phyloP scores from a whole-genome alignment of 2,113 vertebrate genomes.

The Neotragus moschatus region DNA sequence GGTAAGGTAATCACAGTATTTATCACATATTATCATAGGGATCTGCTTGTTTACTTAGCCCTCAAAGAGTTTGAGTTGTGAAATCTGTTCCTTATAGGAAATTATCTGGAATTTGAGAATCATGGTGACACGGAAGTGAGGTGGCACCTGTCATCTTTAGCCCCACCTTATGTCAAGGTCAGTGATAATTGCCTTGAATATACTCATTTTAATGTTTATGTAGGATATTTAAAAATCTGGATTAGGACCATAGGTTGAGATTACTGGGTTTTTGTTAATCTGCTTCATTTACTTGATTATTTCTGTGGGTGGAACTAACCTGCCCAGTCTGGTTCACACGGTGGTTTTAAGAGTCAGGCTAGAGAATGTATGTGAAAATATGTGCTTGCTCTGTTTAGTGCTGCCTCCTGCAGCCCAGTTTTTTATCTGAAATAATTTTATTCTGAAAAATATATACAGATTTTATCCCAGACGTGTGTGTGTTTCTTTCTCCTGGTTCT shows the following conservation, averaged over 20 bases:
- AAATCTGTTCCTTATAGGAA: constrained; percentile 75
- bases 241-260: neutral
- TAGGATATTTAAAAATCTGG: neutral
- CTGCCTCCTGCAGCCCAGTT: neutral
- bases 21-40: neutral
- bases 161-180: constrained; percentile 95
- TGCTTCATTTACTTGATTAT: neutral
- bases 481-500: neutral
- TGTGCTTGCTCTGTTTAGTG: neutral
- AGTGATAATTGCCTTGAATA: constrained; percentile 27
- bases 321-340: neutral
- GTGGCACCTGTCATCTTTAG: constrained; percentile 93
- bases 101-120: constrained; percentile 90
- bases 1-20: neutral
- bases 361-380: neutral
- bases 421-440: constrained; percentile 3
- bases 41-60: neutral
- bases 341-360: neutral
- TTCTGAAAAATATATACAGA: neutral
- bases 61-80: constrained; percentile 10
- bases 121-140: constrained; percentile 83
- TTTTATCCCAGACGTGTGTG: neutral
- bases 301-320: neutral
- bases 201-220: neutral
- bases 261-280: neutral